Evolutionary conservation across 2,888 invertebrate species (phyloP).

Genomic region (Leptinotarsa haldemani): DNA sequence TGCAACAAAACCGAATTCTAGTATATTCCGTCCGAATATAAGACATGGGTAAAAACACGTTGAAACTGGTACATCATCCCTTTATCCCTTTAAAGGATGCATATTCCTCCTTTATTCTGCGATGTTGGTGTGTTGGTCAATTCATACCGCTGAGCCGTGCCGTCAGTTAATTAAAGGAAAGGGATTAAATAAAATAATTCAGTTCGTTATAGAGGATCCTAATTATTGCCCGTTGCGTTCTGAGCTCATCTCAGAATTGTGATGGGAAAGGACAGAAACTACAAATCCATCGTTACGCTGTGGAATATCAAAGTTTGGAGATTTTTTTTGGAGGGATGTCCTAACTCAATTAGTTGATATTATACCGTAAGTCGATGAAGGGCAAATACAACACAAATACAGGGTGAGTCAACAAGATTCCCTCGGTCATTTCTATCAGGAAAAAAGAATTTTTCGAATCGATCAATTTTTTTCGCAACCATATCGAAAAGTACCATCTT

Average conservation of each 20-base stretch:
- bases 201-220: constrained; percentile 44
- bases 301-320: neutral
- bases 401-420: too few relatives aligned
- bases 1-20: constrained; percentile 42
- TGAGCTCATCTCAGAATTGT: constrained; percentile 14
- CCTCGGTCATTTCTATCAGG: too few relatives aligned
- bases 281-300: neutral
- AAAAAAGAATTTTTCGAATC: too few relatives aligned
- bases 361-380: too few relatives aligned
- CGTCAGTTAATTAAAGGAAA: constrained; percentile 50
- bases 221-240: constrained; percentile 44
- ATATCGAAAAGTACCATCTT: too few relatives aligned
- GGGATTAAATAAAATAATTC: constrained; percentile 50
- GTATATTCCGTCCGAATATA: constrained; percentile 42
- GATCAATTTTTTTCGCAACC: too few relatives aligned
- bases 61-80: constrained; percentile 44
- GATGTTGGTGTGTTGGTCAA: constrained; percentile 45
- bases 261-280: neutral
- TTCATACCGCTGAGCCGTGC: constrained; percentile 45
- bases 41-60: constrained; percentile 47
- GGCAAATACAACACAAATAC: too few relatives aligned
- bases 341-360: too few relatives aligned
- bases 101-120: constrained; percentile 38
- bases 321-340: neutral
- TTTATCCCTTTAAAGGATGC: constrained; percentile 45